phyloP scores from a whole-genome alignment of 2,888 invertebrate genomes.

The Gymnocheta viridis region DNA sequence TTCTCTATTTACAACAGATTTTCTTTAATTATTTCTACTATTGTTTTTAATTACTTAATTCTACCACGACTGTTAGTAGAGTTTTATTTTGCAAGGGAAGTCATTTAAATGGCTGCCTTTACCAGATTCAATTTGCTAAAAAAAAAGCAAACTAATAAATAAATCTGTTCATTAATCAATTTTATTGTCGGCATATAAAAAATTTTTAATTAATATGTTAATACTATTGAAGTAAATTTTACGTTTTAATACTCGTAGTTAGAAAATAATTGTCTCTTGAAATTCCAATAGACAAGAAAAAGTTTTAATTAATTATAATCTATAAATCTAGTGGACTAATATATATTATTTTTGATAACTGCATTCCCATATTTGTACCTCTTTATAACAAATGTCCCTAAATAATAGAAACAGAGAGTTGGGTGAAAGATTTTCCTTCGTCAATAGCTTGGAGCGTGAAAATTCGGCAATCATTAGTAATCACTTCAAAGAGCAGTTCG shows the following conservation, averaged over 20 bases:
- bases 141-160: background rate
- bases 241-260: background rate
- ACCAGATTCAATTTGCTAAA: background rate
- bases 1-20: background rate
- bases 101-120: background rate
- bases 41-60: conserved; percentile 30
- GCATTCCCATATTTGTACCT: too few species aligned
- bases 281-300: background rate
- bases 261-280: background rate
- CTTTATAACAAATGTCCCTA: too few species aligned
- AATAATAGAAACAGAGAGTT: too few species aligned
- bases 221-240: background rate
- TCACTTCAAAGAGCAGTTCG: too few species aligned
- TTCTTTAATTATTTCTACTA: conserved; percentile 26
- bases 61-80: background rate
- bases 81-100: background rate
- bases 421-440: too few species aligned
- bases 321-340: too few species aligned
- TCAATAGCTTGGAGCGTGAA: too few species aligned
- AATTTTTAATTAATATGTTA: background rate
- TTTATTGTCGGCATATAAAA: background rate
- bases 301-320: background rate
- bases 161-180: conserved; percentile 18
- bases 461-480: too few species aligned
- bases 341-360: too few species aligned